Evolutionary conservation across 2,888 invertebrate species (phyloP).

Genomic region (Clitarchus hookeri): DNA sequence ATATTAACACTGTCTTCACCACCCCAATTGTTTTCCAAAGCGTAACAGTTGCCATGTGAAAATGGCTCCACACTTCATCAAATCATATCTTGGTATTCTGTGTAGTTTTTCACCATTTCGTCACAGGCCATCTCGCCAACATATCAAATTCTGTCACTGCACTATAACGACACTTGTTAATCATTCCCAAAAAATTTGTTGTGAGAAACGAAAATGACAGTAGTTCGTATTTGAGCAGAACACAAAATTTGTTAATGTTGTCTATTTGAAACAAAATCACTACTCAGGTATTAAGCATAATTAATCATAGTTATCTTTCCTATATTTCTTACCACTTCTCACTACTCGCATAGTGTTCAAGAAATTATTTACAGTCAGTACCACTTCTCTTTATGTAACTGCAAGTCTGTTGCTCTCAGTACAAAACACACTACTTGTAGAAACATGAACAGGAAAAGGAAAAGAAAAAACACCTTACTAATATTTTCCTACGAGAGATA

Average conservation of each 20-base stretch:
- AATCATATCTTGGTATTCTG: not conserved
- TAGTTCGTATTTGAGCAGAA: not conserved
- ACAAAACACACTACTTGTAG: too few relatives aligned
- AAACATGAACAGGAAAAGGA: too few relatives aligned
- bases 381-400: not conserved
- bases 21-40: not conserved
- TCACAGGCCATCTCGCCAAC: not conserved
- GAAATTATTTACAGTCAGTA: not conserved
- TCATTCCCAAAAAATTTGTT: too few relatives aligned
- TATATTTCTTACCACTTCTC: not conserved
- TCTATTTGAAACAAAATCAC: not conserved
- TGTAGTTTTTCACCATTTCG: not conserved
- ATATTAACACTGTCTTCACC: not conserved
- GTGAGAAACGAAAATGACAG: not conserved
- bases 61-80: not conserved
- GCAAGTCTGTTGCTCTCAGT: not conserved
- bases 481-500: not conserved
- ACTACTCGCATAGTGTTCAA: not conserved
- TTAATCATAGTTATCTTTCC: not conserved
- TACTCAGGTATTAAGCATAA: not conserved
- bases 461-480: too few relatives aligned
- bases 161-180: too few relatives aligned
- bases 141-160: too few relatives aligned
- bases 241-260: not conserved
- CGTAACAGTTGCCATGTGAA: not conserved